Evolutionary conservation across 2,888 invertebrate species (phyloP).

Genomic region (Drosophila longiperda): DNA sequence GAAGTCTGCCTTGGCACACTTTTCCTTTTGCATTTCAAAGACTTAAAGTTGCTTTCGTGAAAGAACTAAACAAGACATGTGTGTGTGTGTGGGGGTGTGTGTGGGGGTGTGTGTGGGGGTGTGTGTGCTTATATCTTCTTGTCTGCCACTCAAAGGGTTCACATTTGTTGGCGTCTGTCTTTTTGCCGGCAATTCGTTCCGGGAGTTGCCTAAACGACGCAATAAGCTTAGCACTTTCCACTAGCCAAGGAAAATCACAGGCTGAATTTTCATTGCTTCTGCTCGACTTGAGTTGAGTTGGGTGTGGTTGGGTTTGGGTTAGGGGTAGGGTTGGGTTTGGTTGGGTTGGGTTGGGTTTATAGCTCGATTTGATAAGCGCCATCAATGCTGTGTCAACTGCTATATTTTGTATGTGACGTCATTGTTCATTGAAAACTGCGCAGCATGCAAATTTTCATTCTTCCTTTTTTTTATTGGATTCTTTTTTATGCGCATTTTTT

Average conservation of each 20-base stretch:
- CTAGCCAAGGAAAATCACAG: constrained; percentile 29
- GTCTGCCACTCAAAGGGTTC: constrained; percentile 67
- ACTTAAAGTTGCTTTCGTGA: constrained; percentile 72
- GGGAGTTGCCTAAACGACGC: constrained; percentile 78
- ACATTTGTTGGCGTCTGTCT: constrained; percentile 51
- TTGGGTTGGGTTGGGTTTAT: constrained; percentile 38
- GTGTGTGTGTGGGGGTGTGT: constrained; percentile 14
- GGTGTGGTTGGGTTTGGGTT: constrained; percentile 9
- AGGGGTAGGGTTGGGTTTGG: constrained; percentile 24
- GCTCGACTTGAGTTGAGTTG: constrained; percentile 66
- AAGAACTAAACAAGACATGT: constrained; percentile 54
- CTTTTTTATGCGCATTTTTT: constrained; percentile 52
- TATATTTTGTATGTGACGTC: constrained; percentile 56
- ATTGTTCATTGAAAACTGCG: constrained; percentile 76
- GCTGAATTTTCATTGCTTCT: constrained; percentile 73
- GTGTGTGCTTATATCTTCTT: constrained; percentile 47
- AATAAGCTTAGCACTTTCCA: constrained; percentile 76
- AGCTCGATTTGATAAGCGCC: constrained; percentile 67
- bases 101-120: constrained; percentile 11
- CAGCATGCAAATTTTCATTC: constrained; percentile 69
- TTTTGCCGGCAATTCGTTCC: constrained; percentile 68
- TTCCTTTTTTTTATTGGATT: neutral
- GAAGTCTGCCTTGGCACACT: constrained; percentile 8
- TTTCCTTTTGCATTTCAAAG: constrained; percentile 67
- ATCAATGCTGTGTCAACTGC: constrained; percentile 51